Evolutionary conservation across 2,797 vertebrate genomes (phyloP).

Genomic region (Lycodopsis pacificus): DNA sequence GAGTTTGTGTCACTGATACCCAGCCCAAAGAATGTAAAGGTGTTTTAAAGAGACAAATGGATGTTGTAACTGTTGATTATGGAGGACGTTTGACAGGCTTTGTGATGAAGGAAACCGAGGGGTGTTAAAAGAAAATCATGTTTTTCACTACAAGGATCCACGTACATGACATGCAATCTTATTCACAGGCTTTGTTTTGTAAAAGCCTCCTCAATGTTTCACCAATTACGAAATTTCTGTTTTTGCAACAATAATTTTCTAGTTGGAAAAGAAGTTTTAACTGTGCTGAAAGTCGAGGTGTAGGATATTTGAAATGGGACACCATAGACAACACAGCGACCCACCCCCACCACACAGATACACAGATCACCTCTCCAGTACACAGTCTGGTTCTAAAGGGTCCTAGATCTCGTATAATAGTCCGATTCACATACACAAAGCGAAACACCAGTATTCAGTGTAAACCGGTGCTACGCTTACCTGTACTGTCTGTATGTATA

Average conservation of each 20-base stretch:
- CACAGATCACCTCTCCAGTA: constrained; percentile 60
- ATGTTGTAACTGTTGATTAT: constrained; percentile 75
- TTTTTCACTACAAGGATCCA: constrained; percentile 49
- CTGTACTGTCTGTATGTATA: constrained; percentile 81
- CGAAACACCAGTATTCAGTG: constrained; percentile 80
- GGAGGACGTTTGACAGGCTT: constrained; percentile 50
- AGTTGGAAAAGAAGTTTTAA: constrained; percentile 26
- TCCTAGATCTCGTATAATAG: constrained; percentile 66
- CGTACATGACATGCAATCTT: constrained; percentile 37
- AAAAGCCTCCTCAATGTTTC: constrained; percentile 61
- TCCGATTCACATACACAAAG: constrained; percentile 74
- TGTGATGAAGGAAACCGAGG: constrained; percentile 72
- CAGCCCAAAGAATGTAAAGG: constrained; percentile 85
- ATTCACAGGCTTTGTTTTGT: constrained; percentile 48
- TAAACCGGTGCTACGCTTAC: constrained; percentile 84
- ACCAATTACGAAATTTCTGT: constrained; percentile 32
- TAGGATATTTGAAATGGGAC: constrained; percentile 59
- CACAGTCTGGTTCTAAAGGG: constrained; percentile 66
- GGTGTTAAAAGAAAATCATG: constrained; percentile 37
- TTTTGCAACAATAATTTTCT: constrained; percentile 32
- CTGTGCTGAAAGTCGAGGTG: constrained; percentile 34
- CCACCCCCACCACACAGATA: constrained; percentile 23
- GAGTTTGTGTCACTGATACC: constrained; percentile 76
- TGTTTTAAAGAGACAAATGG: constrained; percentile 75
- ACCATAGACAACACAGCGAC: constrained; percentile 20